A percentile compares a stretch with the other conserved stretches of the same genome.
Conservation (phyloP, 2,113 vertebrate genomes). For the Oreochromis aureus region DNA sequence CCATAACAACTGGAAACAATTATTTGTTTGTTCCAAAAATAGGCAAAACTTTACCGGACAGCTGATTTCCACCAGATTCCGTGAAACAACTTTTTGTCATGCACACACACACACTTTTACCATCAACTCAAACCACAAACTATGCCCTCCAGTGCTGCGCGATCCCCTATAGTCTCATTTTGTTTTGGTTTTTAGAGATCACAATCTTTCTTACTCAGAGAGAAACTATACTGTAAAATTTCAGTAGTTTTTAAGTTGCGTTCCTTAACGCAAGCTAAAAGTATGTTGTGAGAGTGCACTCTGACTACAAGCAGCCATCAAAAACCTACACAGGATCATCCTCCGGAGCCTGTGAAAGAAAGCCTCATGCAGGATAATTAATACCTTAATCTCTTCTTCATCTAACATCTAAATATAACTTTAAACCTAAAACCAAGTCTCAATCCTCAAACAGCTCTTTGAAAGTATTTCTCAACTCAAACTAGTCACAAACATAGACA, state of each 20-base stretch:
- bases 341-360: neutral
- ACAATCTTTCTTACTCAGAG: neutral
- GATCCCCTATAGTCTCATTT: constrained; percentile 8
- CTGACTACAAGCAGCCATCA: neutral
- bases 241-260: neutral
- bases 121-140: constrained; percentile 49
- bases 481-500: neutral
- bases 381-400: neutral
- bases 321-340: neutral
- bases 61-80: constrained; percentile 32
- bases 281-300: neutral
- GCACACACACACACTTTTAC: constrained; percentile 29
- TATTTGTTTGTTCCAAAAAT: neutral
- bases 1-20: constrained; percentile 9
- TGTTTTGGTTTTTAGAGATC: neutral
- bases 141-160: neutral
- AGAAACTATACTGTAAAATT: neutral
- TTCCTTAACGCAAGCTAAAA: neutral
- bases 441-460: neutral
- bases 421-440: neutral
- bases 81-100: constrained; percentile 1
- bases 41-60: constrained; percentile 26
- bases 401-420: neutral
- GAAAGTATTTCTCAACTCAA: neutral
- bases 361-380: neutral